Base-by-base conservation (phyloP, 2,888 invertebrate species). In the Dicranocentrus wangi region DNA sequence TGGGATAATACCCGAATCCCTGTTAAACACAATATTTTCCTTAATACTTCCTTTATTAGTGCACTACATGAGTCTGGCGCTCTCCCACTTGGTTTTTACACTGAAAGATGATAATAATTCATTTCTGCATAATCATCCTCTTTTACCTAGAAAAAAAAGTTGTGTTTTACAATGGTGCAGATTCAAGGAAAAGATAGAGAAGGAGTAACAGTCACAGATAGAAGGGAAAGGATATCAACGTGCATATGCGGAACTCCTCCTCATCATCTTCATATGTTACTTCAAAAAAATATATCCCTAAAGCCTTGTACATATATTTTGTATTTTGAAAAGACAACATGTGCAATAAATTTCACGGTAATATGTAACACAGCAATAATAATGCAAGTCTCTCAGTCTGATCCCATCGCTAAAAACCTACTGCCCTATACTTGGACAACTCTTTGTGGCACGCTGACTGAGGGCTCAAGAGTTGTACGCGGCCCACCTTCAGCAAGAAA, bases 401-500 rank as follows among this genome's bases (percentile, higher is more conserved):
- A n/a, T n/a, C n/a, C n/a, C n/a, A n/a, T n/a, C n/a, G n/a, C n/a
- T n/a, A 32, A 51, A 75, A 75, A 75, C 73, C 73, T 75, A 75
- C 73, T 75, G 73, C 73, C 73, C 73, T 75, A 75, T 51, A 75
- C 73, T 65, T 75, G 73, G 65, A 65, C 55, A 75, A 65, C 28
- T 75, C 65, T 55, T 65, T 55, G 55, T 65, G 17, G 65, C 39
- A 75, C 65, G 55, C 32, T 53, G 43, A 53, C 25, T 70, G n/a
- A 39, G 23, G 63, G n/a, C n/a, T n/a, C n/a, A n/a, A n/a, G n/a
- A n/a, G 71, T 71, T 60, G 47, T 55, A 27, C n/a, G 19, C 53
- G 51, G 61, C 51, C 72, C 72, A 51, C 63, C 61, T 72, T 55
- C 55, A 19, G n/a, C 8, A 43, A 27, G 32, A n/a, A n/a, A n/a